These are phyloP conservation scores for Melanitta fusca DNA, from an alignment of 2,797 vertebrate species.

Conservation along the genomic window DNA sequence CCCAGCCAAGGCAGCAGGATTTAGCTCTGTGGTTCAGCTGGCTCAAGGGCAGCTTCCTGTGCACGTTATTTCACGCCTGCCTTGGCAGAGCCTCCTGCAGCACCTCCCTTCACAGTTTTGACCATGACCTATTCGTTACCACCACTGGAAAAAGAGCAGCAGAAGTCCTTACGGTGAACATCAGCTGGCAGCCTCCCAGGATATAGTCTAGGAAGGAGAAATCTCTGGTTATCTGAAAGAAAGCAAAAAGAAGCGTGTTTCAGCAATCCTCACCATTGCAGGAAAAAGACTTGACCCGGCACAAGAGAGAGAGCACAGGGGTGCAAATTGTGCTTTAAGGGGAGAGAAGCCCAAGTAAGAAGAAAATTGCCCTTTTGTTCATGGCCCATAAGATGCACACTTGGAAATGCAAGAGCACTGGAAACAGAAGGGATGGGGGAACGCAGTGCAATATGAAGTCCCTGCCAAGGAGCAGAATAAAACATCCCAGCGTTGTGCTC, in stretches of 20 bases:
- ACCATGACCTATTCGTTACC: not conserved
- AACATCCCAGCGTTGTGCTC: not conserved
- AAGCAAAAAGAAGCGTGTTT: not conserved
- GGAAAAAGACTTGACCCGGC: not conserved
- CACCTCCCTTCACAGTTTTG: not conserved
- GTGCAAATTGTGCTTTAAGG: not conserved
- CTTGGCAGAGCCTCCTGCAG: not conserved
- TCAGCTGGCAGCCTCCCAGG: slow-evolving; percentile 95
- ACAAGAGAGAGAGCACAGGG: not conserved
- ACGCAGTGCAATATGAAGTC: rapidly evolving
- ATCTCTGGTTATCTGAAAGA: slow-evolving; percentile 90
- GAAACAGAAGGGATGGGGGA: not conserved
- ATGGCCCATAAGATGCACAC: rapidly evolving
- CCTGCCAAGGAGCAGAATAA: not conserved
- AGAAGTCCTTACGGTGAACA: slow-evolving; percentile 93
- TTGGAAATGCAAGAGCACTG: not conserved
- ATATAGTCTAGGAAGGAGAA: slow-evolving; percentile 99
- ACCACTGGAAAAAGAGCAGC: not conserved
- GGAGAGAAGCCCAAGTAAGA: not conserved
- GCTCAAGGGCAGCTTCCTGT: not conserved
- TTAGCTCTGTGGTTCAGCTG: not conserved
- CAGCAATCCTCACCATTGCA: not conserved
- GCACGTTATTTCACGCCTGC: not conserved
- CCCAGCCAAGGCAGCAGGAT: not conserved
- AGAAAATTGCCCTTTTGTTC: not conserved